Percentiles rank a stretch among this genome's conserved stretches.
Conservation (phyloP, 2,797 vertebrate genomes). For the Furcifer pardalis region DNA sequence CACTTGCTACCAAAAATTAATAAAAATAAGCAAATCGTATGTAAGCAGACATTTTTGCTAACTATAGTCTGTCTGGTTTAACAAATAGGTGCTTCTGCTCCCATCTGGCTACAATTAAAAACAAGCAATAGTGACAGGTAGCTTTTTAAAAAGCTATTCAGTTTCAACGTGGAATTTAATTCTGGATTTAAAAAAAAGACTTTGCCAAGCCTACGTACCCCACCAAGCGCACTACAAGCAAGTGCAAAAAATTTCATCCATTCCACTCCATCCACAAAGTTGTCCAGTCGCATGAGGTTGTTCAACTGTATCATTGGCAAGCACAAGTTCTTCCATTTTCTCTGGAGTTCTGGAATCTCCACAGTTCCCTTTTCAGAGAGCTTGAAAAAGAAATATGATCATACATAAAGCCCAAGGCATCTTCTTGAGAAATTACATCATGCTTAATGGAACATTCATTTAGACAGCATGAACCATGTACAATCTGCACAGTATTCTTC, state of each 20-base stretch:
- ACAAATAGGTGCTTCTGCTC: too few relatives aligned
- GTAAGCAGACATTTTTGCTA: neutral
- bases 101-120: neutral
- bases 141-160: neutral
- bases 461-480: neutral
- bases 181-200: neutral
- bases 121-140: too few relatives aligned
- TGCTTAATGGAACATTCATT: neutral
- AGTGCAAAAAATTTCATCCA: slow-evolving; percentile 88
- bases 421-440: neutral
- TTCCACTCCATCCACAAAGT: slow-evolving; percentile 71
- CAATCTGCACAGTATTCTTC: neutral
- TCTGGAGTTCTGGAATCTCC: slow-evolving; percentile 72
- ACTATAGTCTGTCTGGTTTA: neutral
- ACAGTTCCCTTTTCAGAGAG: slow-evolving; percentile 52
- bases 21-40: neutral
- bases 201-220: slow-evolving; percentile 74
- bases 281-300: slow-evolving; percentile 77
- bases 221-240: slow-evolving; percentile 83
- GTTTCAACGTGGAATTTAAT: neutral
- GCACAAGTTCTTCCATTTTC: slow-evolving; percentile 82
- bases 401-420: neutral
- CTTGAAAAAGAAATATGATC: slow-evolving; percentile 6
- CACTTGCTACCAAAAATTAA: neutral
- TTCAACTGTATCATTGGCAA: slow-evolving; percentile 80